Percentiles rank a stretch among this genome's conserved stretches.
phyloP scores from a whole-genome alignment of 1,140 invertebrate genomes.

The Sminthurinus signatus region DNA sequence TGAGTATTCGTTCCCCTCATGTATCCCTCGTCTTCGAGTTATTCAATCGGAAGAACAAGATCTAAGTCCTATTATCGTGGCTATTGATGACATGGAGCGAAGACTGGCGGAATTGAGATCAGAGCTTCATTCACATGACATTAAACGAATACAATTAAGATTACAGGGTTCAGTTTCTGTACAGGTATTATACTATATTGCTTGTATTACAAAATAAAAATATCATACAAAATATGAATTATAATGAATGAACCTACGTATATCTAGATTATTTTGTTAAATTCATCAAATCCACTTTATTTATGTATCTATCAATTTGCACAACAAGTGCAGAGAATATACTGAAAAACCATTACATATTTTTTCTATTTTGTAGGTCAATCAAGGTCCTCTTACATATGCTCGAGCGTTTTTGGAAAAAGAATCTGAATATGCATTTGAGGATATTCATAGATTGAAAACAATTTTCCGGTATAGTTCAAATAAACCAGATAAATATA shows the following conservation, averaged over 20 bases:
- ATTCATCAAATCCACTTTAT: no score
- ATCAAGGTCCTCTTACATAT: slow-evolving; percentile 41
- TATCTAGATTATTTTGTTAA: no score
- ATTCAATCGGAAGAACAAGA: slow-evolving; percentile 37
- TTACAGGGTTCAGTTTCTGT: slow-evolving; percentile 39
- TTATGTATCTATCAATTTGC: no score
- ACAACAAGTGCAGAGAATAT: no score
- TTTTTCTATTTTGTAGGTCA: slow-evolving; percentile 33
- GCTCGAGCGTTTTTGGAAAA: slow-evolving; percentile 40
- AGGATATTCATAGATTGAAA: slow-evolving; percentile 39
- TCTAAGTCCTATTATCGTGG: slow-evolving; percentile 38
- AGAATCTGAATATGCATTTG: slow-evolving; percentile 36
- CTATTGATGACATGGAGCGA: slow-evolving; percentile 41
- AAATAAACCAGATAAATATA: no score
- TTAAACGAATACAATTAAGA: slow-evolving; percentile 38
- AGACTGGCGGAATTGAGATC: slow-evolving; percentile 34
- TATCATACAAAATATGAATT: no score
- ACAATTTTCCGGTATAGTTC: slow-evolving; percentile 40
- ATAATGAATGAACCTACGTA: no score
- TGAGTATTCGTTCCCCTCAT: slow-evolving; percentile 39
- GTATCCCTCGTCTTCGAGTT: slow-evolving; percentile 31
- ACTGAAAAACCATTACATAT: no score
- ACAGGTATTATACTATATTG: no score
- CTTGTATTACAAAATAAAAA: no score
- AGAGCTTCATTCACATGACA: slow-evolving; percentile 33